Base-by-base conservation (phyloP, 1,140 invertebrate species). In the Acyrthosiphon pisum region DNA sequence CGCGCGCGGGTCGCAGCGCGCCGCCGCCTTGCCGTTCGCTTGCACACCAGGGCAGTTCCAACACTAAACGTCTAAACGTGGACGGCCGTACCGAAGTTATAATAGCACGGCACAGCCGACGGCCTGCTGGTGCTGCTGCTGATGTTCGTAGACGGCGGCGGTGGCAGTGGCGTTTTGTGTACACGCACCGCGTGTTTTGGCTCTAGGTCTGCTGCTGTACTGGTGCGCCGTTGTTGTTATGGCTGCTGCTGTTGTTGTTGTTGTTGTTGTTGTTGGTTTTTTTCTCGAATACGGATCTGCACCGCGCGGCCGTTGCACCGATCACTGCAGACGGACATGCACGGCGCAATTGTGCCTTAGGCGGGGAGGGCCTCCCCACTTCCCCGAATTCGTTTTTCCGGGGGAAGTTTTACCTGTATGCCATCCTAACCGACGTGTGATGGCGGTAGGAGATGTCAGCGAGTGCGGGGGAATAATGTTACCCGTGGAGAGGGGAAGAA, bases 1-100 rank as follows among this genome's bases (percentile, higher is more conserved):
- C 81, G 35, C 81, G 37, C 81, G 83, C 81, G 81, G 81, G 81
- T 83, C 20, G n/a, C 23, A 48, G 30, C 30, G 86, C 44, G 86
- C 30, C 86, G 44, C 46, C 86, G 86, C 44, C 44, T 87, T 48
- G 86, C 86, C 11, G 86, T 87, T 87, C 46, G 86, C 86, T n/a
- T 87, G 44, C 30, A 50, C 44, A 87, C 86, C 86, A 30, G 86
- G 86, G 86, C 86, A 87, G 48, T 50, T 87, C 46, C 86, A 48
- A 87, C 48, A 87, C 86, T 86, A 86, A 86, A 86, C 23, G n/a
- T 41, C 83, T 26, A 84, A 84, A 46, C 84, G 84, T n/a, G 14
- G 22, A 83, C 84, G 81, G 76, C 37, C 81, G 84, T 30, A 48
- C 44, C 86, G 44, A n/a, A 87, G 44, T 87, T n/a, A 48, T 50